These are phyloP conservation scores for Limenitis camilla DNA, from an alignment of 2,888 invertebrate species.

Conservation along the genomic window DNA sequence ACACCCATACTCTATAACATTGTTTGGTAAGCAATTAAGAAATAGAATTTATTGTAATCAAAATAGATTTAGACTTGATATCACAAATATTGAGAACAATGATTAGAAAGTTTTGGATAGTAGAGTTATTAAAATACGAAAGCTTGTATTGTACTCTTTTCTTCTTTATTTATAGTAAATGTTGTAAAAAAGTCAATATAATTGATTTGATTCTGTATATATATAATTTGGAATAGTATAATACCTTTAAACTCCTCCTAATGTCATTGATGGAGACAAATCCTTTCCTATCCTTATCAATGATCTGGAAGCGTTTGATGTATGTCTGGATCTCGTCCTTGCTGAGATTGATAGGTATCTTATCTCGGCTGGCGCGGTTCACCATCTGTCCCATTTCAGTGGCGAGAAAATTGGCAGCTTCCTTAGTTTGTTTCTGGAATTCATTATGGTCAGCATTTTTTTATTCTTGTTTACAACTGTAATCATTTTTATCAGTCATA, in stretches of 20 bases:
- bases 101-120: too few species aligned
- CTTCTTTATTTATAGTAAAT: too few species aligned
- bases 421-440: conserved; percentile 83
- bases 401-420: conserved; percentile 89
- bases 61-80: too few species aligned
- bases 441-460: too few species aligned
- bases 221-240: too few species aligned
- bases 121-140: too few species aligned
- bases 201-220: too few species aligned
- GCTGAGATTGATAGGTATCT: conserved; percentile 92
- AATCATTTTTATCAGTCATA: too few species aligned
- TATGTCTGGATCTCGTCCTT: conserved; percentile 96
- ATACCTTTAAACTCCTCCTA: conserved; percentile 93
- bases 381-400: conserved; percentile 98
- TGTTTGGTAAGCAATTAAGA: conserved; percentile 14
- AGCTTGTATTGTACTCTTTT: too few species aligned
- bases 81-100: too few species aligned
- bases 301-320: conserved; percentile 94
- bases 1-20: conserved; percentile 78
- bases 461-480: too few species aligned
- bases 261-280: conserved; percentile 99
- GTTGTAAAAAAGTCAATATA: too few species aligned
- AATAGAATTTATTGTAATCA: not conserved
- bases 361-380: conserved; percentile 88
- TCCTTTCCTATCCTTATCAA: conserved; percentile 97